Evolutionary conservation across 2,797 vertebrate species (phyloP).

Genomic region (Triplophysa yarkandensis): DNA sequence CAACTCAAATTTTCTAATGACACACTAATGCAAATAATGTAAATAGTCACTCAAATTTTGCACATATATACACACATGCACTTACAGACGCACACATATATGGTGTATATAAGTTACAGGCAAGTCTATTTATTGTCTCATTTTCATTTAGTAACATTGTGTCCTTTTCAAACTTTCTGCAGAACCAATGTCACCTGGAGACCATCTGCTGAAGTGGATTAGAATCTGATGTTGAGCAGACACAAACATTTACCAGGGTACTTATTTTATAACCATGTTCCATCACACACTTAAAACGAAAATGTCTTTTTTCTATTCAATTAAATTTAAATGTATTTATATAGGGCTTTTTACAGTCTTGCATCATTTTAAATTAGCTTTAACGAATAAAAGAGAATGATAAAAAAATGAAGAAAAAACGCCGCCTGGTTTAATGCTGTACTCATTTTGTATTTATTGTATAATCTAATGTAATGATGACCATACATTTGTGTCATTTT

Average conservation of each 20-base stretch:
- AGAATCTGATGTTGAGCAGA: conserved; percentile 54
- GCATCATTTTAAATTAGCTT: too few species aligned
- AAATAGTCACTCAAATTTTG: too few species aligned
- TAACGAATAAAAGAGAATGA: too few species aligned
- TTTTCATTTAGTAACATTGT: not conserved
- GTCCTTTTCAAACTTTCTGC: not conserved
- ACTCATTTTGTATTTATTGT: not conserved
- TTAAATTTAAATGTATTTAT: too few species aligned
- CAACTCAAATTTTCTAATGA: too few species aligned
- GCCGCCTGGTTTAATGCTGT: too few species aligned
- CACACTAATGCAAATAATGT: too few species aligned
- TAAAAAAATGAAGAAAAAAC: too few species aligned
- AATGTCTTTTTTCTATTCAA: not conserved
- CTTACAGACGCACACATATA: too few species aligned
- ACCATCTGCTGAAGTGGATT: conserved; percentile 78
- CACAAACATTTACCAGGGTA: conserved; percentile 61
- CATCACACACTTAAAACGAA: not conserved
- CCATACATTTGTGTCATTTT: conserved; percentile 12
- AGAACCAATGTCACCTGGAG: conserved; percentile 81
- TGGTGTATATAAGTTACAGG: too few species aligned
- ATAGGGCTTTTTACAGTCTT: too few species aligned
- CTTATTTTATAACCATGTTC: not conserved
- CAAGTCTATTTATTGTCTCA: not conserved
- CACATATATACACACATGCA: too few species aligned
- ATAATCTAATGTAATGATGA: not conserved